phyloP scores from a whole-genome alignment of 2,888 invertebrate genomes.

The Drosophila borealis region DNA sequence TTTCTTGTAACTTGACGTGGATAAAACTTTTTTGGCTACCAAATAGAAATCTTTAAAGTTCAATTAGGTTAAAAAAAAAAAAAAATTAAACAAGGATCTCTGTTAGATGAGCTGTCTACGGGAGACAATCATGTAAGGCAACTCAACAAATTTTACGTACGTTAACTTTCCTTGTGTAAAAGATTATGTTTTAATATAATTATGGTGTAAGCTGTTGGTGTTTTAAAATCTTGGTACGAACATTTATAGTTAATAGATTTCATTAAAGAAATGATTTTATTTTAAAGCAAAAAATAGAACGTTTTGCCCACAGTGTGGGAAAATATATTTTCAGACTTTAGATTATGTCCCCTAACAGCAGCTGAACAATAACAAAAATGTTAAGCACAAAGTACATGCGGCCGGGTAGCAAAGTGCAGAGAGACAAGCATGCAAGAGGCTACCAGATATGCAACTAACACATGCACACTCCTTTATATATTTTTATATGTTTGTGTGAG shows the following conservation, averaged over 20 bases:
- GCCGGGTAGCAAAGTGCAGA: conserved; percentile 29
- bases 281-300: neutral
- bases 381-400: conserved; percentile 46
- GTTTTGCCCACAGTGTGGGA: conserved; percentile 1
- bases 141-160: neutral
- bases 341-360: conserved; percentile 49
- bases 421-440: conserved; percentile 42
- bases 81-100: no score
- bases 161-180: no score
- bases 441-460: conserved; percentile 24
- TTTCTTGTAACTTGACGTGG: no score
- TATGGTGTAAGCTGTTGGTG: no score
- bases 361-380: conserved; percentile 59
- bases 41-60: no score
- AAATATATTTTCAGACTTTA: conserved; percentile 23
- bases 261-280: neutral
- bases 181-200: neutral
- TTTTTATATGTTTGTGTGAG: conserved; percentile 11
- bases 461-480: conserved; percentile 1
- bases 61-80: no score
- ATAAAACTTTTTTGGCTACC: no score
- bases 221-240: no score
- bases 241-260: no score
- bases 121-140: no score
- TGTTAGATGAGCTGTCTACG: no score